Percentiles rank a stretch among this genome's conserved stretches.
Evolutionary conservation across 2,797 vertebrate species (phyloP).

Genomic region (Acridotheres tristis): DNA sequence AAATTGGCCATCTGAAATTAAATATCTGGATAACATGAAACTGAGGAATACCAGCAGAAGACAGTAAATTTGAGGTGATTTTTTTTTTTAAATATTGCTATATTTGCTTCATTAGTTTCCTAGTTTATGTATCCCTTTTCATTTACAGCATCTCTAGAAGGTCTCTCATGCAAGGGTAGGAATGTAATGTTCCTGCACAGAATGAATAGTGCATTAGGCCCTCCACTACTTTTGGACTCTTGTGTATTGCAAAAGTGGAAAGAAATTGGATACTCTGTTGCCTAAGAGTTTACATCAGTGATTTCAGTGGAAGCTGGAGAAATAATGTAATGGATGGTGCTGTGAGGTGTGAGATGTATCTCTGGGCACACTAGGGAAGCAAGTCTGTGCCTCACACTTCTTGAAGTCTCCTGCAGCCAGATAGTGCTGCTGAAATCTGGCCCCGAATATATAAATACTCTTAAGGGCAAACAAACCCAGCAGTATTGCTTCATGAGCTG

Average conservation of each 20-base stretch:
- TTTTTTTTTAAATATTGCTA: neutral
- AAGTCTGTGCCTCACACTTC: neutral
- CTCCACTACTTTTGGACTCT: neutral
- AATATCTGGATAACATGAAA: neutral
- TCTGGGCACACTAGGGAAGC: neutral
- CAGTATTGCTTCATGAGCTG: neutral
- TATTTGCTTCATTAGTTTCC: neutral
- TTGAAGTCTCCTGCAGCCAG: neutral
- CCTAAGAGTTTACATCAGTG: neutral
- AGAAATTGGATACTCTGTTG: neutral
- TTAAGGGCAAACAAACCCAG: neutral
- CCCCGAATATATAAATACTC: neutral
- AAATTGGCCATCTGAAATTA: neutral
- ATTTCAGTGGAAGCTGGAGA: neutral
- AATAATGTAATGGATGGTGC: neutral
- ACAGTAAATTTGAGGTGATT: fast-evolving
- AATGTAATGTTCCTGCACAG: neutral
- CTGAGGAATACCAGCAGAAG: neutral
- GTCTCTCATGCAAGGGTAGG: neutral
- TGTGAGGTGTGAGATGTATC: neutral
- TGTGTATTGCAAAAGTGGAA: neutral
- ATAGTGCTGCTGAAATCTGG: neutral
- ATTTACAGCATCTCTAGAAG: neutral
- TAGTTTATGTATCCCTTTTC: neutral
- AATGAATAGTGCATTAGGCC: neutral